phyloP scores from a whole-genome alignment of 2,113 vertebrate genomes.

The Zingel zingel region DNA sequence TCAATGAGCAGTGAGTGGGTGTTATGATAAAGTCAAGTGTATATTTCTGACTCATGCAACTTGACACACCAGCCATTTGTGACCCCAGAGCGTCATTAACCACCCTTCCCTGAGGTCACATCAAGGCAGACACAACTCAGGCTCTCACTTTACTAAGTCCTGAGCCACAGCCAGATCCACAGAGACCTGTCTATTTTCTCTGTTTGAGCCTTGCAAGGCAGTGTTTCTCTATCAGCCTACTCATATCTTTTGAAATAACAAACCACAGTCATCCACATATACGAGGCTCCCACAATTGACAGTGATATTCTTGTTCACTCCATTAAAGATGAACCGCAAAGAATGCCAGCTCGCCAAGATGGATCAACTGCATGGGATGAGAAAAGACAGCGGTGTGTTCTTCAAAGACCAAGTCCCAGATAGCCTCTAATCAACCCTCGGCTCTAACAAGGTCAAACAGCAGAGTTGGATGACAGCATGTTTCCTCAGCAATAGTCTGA shows the following conservation, averaged over 20 bases:
- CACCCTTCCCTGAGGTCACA: slow-evolving; percentile 70
- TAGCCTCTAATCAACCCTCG: slow-evolving; percentile 69
- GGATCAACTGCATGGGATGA: slow-evolving; percentile 74
- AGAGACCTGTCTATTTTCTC: slow-evolving; percentile 80
- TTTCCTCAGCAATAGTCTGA: slow-evolving; percentile 84
- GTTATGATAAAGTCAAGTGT: slow-evolving; percentile 69
- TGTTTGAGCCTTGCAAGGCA: slow-evolving; percentile 65
- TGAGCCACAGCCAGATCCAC: slow-evolving; percentile 71
- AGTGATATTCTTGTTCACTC: slow-evolving; percentile 78
- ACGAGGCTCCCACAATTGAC: slow-evolving; percentile 72
- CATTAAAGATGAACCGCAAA: slow-evolving; percentile 73
- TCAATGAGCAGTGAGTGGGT: slow-evolving; percentile 59
- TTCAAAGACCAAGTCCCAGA: slow-evolving; percentile 74
- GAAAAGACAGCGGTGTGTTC: slow-evolving; percentile 79
- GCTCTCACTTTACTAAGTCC: slow-evolving; percentile 62
- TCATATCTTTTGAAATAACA: slow-evolving; percentile 81
- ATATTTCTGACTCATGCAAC: slow-evolving; percentile 72
- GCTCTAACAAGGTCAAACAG: slow-evolving; percentile 79
- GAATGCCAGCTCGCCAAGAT: slow-evolving; percentile 68
- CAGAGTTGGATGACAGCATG: slow-evolving; percentile 81
- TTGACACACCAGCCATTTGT: slow-evolving; percentile 69
- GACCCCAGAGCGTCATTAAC: slow-evolving; percentile 71
- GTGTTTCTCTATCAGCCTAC: slow-evolving; percentile 74
- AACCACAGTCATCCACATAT: slow-evolving; percentile 68
- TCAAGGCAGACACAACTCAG: slow-evolving; percentile 73